Evolutionary conservation across 2,888 invertebrate genomes (phyloP).

Genomic region (Brenthis ino): DNA sequence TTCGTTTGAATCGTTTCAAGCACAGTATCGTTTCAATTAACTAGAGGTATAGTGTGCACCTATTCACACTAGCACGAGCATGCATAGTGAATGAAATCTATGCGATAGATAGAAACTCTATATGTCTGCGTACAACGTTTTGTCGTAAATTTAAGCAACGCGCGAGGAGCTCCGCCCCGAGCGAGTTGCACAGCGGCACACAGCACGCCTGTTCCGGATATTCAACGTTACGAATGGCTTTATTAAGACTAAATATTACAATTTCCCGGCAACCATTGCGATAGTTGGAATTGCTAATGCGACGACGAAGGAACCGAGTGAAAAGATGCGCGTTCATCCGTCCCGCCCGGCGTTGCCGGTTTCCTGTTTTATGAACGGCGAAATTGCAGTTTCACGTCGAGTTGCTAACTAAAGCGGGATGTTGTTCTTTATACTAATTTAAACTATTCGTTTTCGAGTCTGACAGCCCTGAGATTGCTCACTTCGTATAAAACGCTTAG

Average conservation of each 20-base stretch:
- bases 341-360: slow-evolving; percentile 52
- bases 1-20: slow-evolving; percentile 44
- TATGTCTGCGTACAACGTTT: slow-evolving; percentile 54
- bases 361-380: slow-evolving; percentile 70
- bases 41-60: slow-evolving; percentile 35
- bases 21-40: slow-evolving; percentile 43
- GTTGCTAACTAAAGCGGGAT: slow-evolving; percentile 57
- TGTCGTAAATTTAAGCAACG: slow-evolving; percentile 59
- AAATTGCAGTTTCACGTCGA: slow-evolving; percentile 71
- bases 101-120: slow-evolving; percentile 44
- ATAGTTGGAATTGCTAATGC: slow-evolving; percentile 75
- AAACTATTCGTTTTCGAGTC: slow-evolving; percentile 54
- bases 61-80: slow-evolving; percentile 38
- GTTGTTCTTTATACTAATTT: slow-evolving; percentile 61
- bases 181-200: slow-evolving; percentile 54
- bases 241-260: slow-evolving; percentile 80
- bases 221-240: slow-evolving; percentile 75
- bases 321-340: slow-evolving; percentile 73
- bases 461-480: slow-evolving; percentile 40
- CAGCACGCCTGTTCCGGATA: slow-evolving; percentile 68
- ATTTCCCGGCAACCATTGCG: slow-evolving; percentile 73
- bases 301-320: slow-evolving; percentile 62
- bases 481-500: slow-evolving; percentile 39
- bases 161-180: slow-evolving; percentile 54
- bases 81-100: slow-evolving; percentile 40